phyloP scores from a whole-genome alignment of 2,113 vertebrate species.

The Scomber colias region DNA sequence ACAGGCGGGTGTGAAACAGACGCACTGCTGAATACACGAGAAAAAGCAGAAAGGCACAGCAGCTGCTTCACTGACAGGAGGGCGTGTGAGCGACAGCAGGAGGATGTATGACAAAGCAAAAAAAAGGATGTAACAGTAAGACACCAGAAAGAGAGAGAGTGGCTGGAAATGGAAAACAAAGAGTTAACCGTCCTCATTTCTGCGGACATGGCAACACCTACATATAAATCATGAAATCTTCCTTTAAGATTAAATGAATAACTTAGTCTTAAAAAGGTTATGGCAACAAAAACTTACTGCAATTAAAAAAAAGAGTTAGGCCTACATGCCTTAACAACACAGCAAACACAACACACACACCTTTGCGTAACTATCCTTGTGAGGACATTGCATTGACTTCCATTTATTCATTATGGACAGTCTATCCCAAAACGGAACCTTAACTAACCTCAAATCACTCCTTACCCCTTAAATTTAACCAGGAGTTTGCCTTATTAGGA shows the following conservation, averaged over 20 bases:
- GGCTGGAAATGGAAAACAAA: background rate
- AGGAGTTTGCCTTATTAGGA: no score
- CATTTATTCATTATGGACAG: no score
- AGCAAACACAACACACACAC: background rate
- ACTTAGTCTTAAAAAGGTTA: background rate
- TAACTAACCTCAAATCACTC: no score
- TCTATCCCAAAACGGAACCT: no score
- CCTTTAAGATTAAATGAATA: no score
- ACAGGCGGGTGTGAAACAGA: slow-evolving; percentile 22
- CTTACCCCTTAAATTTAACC: no score
- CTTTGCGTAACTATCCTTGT: no score
- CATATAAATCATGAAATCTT: background rate
- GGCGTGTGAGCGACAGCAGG: slow-evolving; percentile 5
- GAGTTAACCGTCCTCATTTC: background rate
- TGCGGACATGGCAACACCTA: no score
- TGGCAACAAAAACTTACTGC: slow-evolving; percentile 8
- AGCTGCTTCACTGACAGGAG: slow-evolving; percentile 39
- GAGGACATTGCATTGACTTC: no score
- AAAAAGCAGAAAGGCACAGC: slow-evolving; percentile 68
- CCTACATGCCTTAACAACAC: background rate
- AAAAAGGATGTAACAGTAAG: background rate
- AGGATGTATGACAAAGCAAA: background rate
- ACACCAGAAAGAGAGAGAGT: background rate
- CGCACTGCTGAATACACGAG: slow-evolving; percentile 12
- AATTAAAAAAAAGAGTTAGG: background rate